Conservation (phyloP, 2,113 vertebrate genomes). For the Sporophila hypoxantha region DNA sequence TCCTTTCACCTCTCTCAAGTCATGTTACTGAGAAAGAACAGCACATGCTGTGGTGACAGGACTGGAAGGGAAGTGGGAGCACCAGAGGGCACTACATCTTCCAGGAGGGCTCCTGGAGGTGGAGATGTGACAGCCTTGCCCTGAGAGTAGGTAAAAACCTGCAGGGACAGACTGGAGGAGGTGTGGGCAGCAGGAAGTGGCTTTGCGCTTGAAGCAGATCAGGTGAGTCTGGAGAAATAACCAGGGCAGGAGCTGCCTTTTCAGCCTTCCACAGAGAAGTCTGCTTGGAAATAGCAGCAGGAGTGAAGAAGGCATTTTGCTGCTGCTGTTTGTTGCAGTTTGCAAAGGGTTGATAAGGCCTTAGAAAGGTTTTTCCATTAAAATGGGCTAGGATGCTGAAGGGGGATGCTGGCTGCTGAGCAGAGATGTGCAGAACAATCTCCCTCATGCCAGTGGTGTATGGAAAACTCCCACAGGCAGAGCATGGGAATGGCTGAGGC, state of each 20-base stretch:
- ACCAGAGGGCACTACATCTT: not conserved
- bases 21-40: not conserved
- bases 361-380: not conserved
- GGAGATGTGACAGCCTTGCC: not conserved
- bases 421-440: not conserved
- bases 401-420: not conserved
- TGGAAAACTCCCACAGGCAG: not conserved
- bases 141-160: not conserved
- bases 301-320: not conserved
- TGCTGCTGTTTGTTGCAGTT: not conserved
- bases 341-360: not conserved
- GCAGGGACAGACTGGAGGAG: not conserved
- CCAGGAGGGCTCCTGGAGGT: not conserved
- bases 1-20: not conserved
- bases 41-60: not conserved
- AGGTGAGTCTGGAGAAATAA: not conserved
- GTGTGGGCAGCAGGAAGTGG: not conserved
- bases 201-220: not conserved
- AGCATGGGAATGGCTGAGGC: not conserved
- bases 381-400: not conserved
- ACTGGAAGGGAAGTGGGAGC: not conserved
- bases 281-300: not conserved
- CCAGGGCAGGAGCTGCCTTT: not conserved
- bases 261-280: not conserved
- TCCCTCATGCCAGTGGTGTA: not conserved